Conservation (phyloP, 1,140 invertebrate genomes). For the Drosophila varians region DNA sequence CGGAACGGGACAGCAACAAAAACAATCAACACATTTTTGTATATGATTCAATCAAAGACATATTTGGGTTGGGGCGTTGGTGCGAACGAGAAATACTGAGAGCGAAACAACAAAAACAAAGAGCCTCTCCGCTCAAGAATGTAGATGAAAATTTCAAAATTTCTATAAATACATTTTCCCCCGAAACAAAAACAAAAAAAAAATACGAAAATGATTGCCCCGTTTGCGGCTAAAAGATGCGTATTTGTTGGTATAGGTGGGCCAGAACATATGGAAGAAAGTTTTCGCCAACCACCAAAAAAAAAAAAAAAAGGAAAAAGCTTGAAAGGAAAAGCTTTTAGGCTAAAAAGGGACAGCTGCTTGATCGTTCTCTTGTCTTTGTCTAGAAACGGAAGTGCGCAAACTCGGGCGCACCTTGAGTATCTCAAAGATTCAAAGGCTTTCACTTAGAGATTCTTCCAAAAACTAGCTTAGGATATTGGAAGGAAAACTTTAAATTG, state of each 20-base stretch:
- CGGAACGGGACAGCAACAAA: slow-evolving; percentile 80
- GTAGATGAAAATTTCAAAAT: slow-evolving; percentile 79
- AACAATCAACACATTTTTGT: slow-evolving; percentile 66
- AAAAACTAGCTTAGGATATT: neutral
- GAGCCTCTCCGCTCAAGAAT: slow-evolving; percentile 57
- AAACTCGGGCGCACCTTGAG: slow-evolving; percentile 58
- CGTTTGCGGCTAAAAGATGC: slow-evolving; percentile 9
- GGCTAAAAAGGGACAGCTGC: slow-evolving; percentile 52
- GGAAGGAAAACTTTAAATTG: neutral
- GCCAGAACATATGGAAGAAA: slow-evolving; percentile 74
- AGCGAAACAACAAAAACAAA: slow-evolving; percentile 42
- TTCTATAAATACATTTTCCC: slow-evolving; percentile 72
- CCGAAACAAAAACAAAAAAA: slow-evolving; percentile 18
- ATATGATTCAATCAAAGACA: slow-evolving; percentile 83
- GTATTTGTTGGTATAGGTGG: slow-evolving; percentile 38
- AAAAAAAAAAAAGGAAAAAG: slow-evolving; percentile 16
- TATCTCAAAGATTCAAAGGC: slow-evolving; percentile 3
- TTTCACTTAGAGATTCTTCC: neutral
- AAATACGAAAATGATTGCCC: slow-evolving; percentile 56
- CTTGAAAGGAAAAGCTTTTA: slow-evolving; percentile 43
- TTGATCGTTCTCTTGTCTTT: slow-evolving; percentile 17
- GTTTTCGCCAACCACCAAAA: slow-evolving; percentile 30
- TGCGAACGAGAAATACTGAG: slow-evolving; percentile 56
- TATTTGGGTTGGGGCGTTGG: slow-evolving; percentile 81
- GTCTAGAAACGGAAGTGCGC: slow-evolving; percentile 50